Evolutionary conservation across 2,888 invertebrate genomes (phyloP), one percentile per base, ranked within the genome.

Genomic region (Drosophila siamana): DNA sequence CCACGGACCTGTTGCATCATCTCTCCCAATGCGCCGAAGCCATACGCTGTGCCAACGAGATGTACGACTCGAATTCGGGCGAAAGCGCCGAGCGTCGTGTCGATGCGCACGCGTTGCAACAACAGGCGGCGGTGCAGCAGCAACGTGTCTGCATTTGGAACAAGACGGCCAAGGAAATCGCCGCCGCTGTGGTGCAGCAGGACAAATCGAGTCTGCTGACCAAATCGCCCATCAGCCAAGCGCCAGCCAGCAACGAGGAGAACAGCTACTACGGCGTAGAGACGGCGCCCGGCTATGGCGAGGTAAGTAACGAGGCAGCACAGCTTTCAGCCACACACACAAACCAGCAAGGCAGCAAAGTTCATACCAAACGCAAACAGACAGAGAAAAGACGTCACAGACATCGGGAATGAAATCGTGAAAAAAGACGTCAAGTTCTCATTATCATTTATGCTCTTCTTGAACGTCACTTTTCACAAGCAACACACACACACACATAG

Each of bases 71-170:
- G 46, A 91, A 91, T 19, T 91, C 90, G 57, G 90, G 93, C 3
- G 91, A 90, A 78, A 90, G 82, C 87, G 89, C 83, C 2, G 87
- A 87, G 3, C 75, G 82, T 52, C 91, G 90, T 15, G 74, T 81
- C 2, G 91, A 81, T 16, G 13, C 73, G 0, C 78, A 79, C 3
- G 22, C 67, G 1, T 30, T 80, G 46, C 83, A 86, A 4, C 95
- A 95, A 90, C 78, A 79, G 68, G 74, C 83, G 54, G 90, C 86
- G 2, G 91, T 91, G 40, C 92, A 92, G 46, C 96, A 96, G 91
- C 96, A 96, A 88, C 94, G 95, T 46, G 96, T 96, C 15, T 96
- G 96, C 91, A 96, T 96, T 24, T 96, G 96, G 96, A 96, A 96
- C 90, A 95, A 95, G 87, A 94, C 95, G 59, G 93, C 94, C 22